phyloP scores from a whole-genome alignment of 2,113 vertebrate genomes.

The Neomonachus schauinslandi region DNA sequence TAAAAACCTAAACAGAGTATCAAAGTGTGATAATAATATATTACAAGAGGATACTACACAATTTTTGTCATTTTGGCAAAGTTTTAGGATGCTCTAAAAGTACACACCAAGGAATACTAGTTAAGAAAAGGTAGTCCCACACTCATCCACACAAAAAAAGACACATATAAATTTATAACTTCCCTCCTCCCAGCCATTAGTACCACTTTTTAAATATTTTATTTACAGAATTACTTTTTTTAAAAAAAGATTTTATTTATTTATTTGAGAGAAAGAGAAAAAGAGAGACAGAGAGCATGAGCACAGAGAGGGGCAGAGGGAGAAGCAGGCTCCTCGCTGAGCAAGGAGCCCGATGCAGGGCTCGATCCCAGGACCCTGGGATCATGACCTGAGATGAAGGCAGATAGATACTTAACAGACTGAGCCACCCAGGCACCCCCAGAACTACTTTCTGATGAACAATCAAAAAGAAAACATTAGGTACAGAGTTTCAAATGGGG shows the following conservation, averaged over 20 bases:
- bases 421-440: too few relatives aligned
- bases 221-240: not conserved
- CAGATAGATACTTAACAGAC: too few relatives aligned
- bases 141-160: not conserved
- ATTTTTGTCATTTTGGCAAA: not conserved
- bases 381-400: too few relatives aligned
- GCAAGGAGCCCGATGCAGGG: too few relatives aligned
- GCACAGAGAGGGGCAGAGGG: too few relatives aligned
- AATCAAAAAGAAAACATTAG: slow-evolving; percentile 38
- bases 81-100: not conserved
- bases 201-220: not conserved
- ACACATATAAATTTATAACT: not conserved
- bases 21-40: not conserved
- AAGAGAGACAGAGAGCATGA: too few relatives aligned
- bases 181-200: not conserved
- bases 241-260: too few relatives aligned
- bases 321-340: too few relatives aligned
- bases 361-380: too few relatives aligned
- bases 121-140: not conserved
- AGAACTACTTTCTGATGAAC: not conserved
- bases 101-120: not conserved
- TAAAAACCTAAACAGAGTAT: not conserved
- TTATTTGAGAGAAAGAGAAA: too few relatives aligned
- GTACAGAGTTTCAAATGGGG: not conserved
- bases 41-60: not conserved